Evolutionary conservation across 2,888 invertebrate species (phyloP), one percentile per base, ranked within the genome.

Genomic region (Hyalella azteca): DNA sequence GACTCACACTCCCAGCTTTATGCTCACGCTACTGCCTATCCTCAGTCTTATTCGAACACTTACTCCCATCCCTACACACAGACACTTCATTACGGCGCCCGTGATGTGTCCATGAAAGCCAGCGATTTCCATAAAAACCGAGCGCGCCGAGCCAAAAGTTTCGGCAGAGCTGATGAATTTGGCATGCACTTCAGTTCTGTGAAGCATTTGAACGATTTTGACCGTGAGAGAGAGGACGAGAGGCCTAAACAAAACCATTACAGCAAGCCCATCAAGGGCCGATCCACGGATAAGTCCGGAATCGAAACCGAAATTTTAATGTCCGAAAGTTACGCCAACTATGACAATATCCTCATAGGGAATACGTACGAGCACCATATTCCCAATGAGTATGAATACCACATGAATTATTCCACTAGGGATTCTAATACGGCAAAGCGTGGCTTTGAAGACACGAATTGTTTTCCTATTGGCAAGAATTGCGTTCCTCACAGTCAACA

Each of bases 301-400:
- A 36, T 66, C 36, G 66, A 66, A 9, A 36, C 66, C 15, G 66
- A 66, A 36, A 66, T 66, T 22, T 22, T 2, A 7, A 11, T 36
- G 66, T 7, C 66, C n/a, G 66, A 66, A 32, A 29, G 36, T 5
- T 66, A 29, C 19, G 66, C 66, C 7, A 66, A 66, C 66, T 66
- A 66, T 19, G 66, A 66, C 66, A 66, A 66, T 66, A 36, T 66
- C 19, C 66, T 66, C 11, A 36, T 66, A 11, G 66, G 66, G n/a
- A 75, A 22, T 45, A 45, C 36, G 29, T 75, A 75, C 22, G 75
- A 75, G 40, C 40, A 45, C 40, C 75, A 75, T 75, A 75, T 75
- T 41, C 75, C 75, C 19, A 75, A 75, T 41, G 75, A 75, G 29
- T 75, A 75, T 39, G 75, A 75, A 45, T 75, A 75, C 26, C 75